These are phyloP conservation scores for Centropristis striata DNA, from an alignment of 2,113 vertebrate genomes.

Conservation along the genomic window DNA sequence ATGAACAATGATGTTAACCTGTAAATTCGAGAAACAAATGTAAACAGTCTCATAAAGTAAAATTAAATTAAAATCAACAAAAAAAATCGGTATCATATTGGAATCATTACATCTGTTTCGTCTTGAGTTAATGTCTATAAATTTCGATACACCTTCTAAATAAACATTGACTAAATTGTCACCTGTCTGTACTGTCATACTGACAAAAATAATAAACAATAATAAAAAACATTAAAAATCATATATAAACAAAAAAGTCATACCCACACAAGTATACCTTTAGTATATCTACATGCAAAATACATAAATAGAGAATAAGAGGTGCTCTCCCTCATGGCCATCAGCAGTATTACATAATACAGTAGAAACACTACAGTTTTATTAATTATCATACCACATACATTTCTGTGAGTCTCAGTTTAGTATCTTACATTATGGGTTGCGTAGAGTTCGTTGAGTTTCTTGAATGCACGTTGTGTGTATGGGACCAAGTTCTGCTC, in stretches of 20 bases:
- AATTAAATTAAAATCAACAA: no score
- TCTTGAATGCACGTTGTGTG: constrained; percentile 68
- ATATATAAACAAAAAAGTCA: background rate
- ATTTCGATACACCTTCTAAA: no score
- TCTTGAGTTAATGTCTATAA: no score
- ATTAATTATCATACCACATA: no score
- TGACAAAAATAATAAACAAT: no score
- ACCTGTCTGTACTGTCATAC: no score
- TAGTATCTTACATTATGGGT: constrained; percentile 76
- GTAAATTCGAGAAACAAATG: background rate
- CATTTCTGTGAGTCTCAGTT: background rate
- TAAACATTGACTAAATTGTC: no score
- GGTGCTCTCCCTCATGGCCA: background rate
- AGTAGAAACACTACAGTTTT: background rate
- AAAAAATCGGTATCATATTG: no score
- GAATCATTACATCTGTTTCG: no score
- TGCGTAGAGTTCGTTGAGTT: constrained; percentile 77
- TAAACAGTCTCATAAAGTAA: background rate
- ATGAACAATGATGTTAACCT: background rate
- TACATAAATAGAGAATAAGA: background rate
- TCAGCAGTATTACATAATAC: background rate
- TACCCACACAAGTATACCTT: background rate
- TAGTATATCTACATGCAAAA: background rate
- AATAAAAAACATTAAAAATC: background rate
- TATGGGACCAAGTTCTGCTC: constrained; percentile 85